These are phyloP conservation scores for Neodontobutis hainanensis DNA, from an alignment of 2,113 vertebrate genomes.

Conservation along the genomic window DNA sequence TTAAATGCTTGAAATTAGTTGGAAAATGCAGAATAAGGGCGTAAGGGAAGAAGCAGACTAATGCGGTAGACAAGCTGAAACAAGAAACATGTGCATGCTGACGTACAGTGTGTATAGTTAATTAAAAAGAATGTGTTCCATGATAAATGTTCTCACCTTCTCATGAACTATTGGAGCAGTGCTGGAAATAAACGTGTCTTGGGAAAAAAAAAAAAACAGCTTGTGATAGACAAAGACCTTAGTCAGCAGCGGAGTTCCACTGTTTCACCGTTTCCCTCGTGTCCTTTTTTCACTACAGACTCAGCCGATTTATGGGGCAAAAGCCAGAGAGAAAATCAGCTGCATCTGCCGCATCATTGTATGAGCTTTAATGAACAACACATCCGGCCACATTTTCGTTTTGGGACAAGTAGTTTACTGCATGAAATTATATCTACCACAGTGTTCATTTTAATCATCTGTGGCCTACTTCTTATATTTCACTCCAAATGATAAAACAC, in stretches of 20 bases:
- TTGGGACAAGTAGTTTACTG: conserved; percentile 39
- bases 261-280: conserved; percentile 41
- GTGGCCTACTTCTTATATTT: conserved; percentile 41
- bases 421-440: conserved; percentile 33
- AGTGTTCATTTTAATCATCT: conserved; percentile 29
- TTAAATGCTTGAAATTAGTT: conserved; percentile 36
- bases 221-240: conserved; percentile 44
- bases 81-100: conserved; percentile 49
- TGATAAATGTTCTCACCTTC: conserved; percentile 59
- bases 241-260: conserved; percentile 59
- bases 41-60: conserved; percentile 22
- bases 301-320: conserved; percentile 54
- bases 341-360: conserved; percentile 51
- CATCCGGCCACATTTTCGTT: conserved; percentile 23
- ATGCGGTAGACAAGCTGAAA: conserved; percentile 34
- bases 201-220: conserved; percentile 28
- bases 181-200: conserved; percentile 55
- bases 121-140: conserved; percentile 61
- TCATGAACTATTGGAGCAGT: conserved; percentile 47
- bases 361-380: conserved; percentile 48
- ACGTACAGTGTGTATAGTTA: conserved; percentile 44
- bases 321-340: conserved; percentile 47
- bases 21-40: conserved; percentile 11
- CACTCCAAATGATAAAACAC: too few species aligned
- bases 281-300: conserved; percentile 45